phyloP scores from a whole-genome alignment of 2,113 vertebrate species.

The Antigone vipio region DNA sequence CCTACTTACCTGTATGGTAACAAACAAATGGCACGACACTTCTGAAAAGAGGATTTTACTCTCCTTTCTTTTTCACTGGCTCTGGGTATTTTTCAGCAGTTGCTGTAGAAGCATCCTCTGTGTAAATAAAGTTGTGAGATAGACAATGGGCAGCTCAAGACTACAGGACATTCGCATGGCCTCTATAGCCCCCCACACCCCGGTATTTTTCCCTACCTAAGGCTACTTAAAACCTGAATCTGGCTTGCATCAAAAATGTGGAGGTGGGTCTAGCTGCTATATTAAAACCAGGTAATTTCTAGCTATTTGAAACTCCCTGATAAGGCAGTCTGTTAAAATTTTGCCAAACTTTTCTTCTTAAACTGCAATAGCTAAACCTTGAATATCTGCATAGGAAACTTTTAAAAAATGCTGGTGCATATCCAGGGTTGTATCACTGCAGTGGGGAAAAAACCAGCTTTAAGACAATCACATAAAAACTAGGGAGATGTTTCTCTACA shows the following conservation, averaged over 20 bases:
- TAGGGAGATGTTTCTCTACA: neutral
- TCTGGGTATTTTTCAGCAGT: neutral
- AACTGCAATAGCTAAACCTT: neutral
- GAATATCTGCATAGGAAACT: neutral
- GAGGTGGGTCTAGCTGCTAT: neutral
- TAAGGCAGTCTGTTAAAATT: neutral
- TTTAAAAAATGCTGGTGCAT: neutral
- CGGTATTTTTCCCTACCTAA: conserved; percentile 20
- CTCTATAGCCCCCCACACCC: neutral
- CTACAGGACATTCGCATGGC: conserved; percentile 55
- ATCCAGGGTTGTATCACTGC: neutral
- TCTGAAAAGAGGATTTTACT: neutral
- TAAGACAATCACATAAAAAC: neutral
- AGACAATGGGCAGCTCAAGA: neutral
- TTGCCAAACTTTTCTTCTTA: neutral
- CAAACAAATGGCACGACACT: neutral
- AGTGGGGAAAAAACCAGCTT: neutral
- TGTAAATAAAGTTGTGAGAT: neutral
- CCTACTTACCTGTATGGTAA: neutral
- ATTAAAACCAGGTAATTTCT: conserved; percentile 18
- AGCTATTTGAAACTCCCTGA: conserved; percentile 9
- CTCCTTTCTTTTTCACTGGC: neutral
- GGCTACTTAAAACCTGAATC: conserved; percentile 24
- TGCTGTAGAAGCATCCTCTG: neutral
- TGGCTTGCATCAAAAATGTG: conserved; percentile 10